Percentiles rank a stretch among this genome's conserved stretches.
phyloP scores from a whole-genome alignment of 2,888 invertebrate species.

The Aproaerema taeniolella region DNA sequence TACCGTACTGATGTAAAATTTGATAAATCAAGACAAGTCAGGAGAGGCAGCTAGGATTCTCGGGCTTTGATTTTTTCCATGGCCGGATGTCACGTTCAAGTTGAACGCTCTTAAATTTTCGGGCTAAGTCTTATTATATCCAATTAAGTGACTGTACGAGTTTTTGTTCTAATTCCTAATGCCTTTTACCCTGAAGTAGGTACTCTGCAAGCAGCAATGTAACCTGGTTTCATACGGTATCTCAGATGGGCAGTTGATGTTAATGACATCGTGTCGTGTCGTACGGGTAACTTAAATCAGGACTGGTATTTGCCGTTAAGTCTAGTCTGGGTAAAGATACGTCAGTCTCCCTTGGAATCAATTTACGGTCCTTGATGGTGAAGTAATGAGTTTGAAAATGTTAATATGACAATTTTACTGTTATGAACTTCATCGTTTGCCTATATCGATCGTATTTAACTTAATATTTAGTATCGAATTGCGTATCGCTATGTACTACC shows the following conservation, averaged over 20 bases:
- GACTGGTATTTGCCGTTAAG: constrained; percentile 7
- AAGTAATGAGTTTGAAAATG: neutral
- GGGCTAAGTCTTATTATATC: too few species aligned
- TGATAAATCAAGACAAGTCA: constrained; percentile 45
- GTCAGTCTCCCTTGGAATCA: neutral
- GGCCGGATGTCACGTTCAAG: constrained; percentile 66
- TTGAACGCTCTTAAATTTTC: constrained; percentile 65
- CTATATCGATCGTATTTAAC: too few species aligned
- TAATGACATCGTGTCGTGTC: neutral
- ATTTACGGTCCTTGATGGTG: neutral
- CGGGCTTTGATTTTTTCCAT: constrained; percentile 34
- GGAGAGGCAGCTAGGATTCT: constrained; percentile 45
- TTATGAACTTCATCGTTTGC: too few species aligned
- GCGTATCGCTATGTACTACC: neutral
- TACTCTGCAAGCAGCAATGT: neutral
- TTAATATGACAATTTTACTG: neutral
- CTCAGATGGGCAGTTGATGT: neutral
- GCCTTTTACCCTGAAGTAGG: neutral
- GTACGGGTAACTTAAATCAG: constrained; percentile 3
- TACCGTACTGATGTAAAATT: constrained; percentile 46
- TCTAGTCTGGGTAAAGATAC: neutral
- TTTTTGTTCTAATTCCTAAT: constrained; percentile 3
- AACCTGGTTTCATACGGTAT: neutral
- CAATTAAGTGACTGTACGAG: too few species aligned
- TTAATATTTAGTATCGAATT: too few species aligned